phyloP scores from a whole-genome alignment of 2,888 invertebrate genomes.

The Amphimallon solstitiale region DNA sequence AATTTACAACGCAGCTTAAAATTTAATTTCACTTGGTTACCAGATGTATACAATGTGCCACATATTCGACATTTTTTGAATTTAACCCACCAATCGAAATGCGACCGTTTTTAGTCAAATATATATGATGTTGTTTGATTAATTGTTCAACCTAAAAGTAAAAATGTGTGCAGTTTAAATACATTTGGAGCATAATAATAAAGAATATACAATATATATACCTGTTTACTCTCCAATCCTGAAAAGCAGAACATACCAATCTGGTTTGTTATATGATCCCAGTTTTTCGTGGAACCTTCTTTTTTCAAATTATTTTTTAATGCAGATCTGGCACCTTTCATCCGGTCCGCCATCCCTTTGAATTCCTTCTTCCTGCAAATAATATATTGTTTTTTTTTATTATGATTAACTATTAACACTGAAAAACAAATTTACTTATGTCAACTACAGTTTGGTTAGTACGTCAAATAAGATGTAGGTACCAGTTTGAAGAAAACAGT shows the following conservation, averaged over 20 bases:
- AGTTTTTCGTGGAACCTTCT: conserved; percentile 83
- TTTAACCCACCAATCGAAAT: conserved; percentile 98
- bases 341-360: conserved; percentile 97
- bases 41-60: conserved; percentile 93
- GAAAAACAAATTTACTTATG: too few relatives aligned
- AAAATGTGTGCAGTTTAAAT: neutral
- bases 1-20: too few relatives aligned
- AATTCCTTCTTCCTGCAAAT: conserved; percentile 86
- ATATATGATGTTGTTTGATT: conserved; percentile 91
- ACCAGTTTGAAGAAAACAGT: too few relatives aligned
- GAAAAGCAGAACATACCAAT: conserved; percentile 99
- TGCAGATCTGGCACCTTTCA: conserved; percentile 85
- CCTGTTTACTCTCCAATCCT: conserved; percentile 89
- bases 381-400: too few relatives aligned
- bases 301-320: conserved; percentile 82
- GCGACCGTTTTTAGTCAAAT: conserved; percentile 96
- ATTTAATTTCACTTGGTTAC: conserved; percentile 76
- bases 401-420: too few relatives aligned
- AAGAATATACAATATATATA: conserved; percentile 56
- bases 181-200: neutral
- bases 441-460: too few relatives aligned
- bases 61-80: conserved; percentile 92
- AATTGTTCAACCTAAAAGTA: conserved; percentile 80
- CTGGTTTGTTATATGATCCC: conserved; percentile 98
- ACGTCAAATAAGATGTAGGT: too few relatives aligned